Conservation (phyloP, 2,888 invertebrate species). For the Agrypnus murinus region DNA sequence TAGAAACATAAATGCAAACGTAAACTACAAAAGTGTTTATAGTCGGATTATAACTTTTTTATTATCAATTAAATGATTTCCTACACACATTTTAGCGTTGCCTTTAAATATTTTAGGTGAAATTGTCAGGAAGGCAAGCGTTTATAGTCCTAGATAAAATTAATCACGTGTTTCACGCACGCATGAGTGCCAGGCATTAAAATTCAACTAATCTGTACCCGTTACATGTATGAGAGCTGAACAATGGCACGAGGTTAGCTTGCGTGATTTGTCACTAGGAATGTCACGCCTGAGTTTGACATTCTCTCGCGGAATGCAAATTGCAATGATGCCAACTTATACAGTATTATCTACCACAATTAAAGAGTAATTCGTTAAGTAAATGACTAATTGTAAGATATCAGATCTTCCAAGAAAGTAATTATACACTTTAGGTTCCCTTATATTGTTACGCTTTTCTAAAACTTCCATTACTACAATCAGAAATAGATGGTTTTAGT, state of each 20-base stretch:
- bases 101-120: no score
- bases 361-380: conserved; percentile 31
- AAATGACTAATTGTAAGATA: not conserved
- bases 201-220: conserved; percentile 35
- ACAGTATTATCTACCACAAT: conserved; percentile 24
- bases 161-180: conserved; percentile 33
- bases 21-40: no score
- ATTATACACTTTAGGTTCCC: no score
- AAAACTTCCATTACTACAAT: no score
- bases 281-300: conserved; percentile 37
- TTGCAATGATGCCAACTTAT: conserved; percentile 34
- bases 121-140: not conserved
- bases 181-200: conserved; percentile 26
- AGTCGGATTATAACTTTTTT: no score
- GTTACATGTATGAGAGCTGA: conserved; percentile 31
- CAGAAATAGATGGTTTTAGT: no score
- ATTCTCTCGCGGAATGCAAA: conserved; percentile 35
- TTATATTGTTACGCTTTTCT: no score
- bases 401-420: no score
- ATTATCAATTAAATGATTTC: no score
- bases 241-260: conserved; percentile 24
- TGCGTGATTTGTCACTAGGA: conserved; percentile 37
- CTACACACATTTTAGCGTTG: no score
- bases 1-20: not conserved
- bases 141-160: conserved; percentile 22